A percentile compares a stretch with the other conserved stretches of the same genome.
Evolutionary conservation across 1,140 invertebrate genomes (phyloP).

Genomic region (Oreohelix idahoensis): DNA sequence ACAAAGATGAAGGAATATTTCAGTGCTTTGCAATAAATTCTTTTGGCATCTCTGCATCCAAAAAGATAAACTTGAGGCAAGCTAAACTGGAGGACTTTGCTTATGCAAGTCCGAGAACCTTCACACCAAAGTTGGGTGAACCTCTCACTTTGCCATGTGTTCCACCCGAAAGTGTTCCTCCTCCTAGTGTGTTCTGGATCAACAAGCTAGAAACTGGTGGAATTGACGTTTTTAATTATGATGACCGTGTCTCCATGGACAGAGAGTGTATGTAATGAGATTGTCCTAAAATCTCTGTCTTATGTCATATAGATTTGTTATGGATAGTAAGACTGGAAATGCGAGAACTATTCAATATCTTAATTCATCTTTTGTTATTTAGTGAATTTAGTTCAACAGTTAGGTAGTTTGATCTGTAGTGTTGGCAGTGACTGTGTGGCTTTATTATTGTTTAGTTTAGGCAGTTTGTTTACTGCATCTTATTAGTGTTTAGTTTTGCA

Average conservation of each 20-base stretch:
- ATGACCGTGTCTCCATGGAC: constrained; percentile 65
- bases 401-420: no score
- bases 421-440: no score
- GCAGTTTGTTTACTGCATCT: no score
- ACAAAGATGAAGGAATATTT: constrained; percentile 93
- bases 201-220: constrained; percentile 47
- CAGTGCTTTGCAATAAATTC: constrained; percentile 97
- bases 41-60: constrained; percentile 81
- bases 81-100: constrained; percentile 58
- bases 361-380: no score
- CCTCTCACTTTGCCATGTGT: constrained; percentile 58
- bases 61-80: constrained; percentile 56
- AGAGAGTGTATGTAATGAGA: constrained; percentile 59
- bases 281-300: no score
- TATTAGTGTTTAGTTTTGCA: no score
- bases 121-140: constrained; percentile 46
- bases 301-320: no score
- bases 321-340: no score
- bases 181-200: constrained; percentile 63
- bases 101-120: neutral
- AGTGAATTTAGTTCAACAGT: no score
- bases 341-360: no score
- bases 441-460: no score
- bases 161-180: constrained; percentile 66
- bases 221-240: constrained; percentile 57